Evolutionary conservation across 2,113 vertebrate genomes (phyloP).

Genomic region (Willisornis vidua): DNA sequence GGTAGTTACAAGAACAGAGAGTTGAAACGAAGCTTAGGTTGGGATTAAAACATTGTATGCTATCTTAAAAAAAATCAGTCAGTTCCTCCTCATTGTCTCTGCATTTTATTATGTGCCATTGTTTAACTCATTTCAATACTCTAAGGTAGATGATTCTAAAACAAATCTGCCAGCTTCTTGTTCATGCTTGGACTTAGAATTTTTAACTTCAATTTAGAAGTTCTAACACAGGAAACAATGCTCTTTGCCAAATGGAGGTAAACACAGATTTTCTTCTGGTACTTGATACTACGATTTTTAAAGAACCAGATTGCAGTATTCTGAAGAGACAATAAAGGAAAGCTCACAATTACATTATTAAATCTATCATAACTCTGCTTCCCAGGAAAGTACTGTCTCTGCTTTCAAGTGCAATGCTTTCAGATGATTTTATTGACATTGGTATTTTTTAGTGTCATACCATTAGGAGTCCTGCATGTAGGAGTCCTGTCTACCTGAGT

Average conservation of each 20-base stretch:
- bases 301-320: background rate
- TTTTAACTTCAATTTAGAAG: background rate
- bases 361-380: background rate
- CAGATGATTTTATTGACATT: background rate
- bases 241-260: background rate
- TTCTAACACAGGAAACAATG: background rate
- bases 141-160: background rate
- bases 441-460: background rate
- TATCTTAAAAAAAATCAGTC: background rate
- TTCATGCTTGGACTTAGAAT: background rate
- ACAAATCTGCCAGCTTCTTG: background rate
- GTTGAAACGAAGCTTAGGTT: background rate
- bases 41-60: background rate
- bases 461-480: background rate
- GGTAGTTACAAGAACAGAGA: background rate
- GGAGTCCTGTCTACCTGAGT: background rate
- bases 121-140: background rate
- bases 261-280: background rate
- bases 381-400: background rate
- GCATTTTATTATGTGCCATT: background rate
- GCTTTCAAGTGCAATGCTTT: background rate
- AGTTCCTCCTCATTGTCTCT: background rate
- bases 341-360: background rate
- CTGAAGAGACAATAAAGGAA: background rate
- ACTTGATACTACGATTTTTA: background rate